phyloP scores from a whole-genome alignment of 2,888 invertebrate genomes.

The Acrobasis consociella region DNA sequence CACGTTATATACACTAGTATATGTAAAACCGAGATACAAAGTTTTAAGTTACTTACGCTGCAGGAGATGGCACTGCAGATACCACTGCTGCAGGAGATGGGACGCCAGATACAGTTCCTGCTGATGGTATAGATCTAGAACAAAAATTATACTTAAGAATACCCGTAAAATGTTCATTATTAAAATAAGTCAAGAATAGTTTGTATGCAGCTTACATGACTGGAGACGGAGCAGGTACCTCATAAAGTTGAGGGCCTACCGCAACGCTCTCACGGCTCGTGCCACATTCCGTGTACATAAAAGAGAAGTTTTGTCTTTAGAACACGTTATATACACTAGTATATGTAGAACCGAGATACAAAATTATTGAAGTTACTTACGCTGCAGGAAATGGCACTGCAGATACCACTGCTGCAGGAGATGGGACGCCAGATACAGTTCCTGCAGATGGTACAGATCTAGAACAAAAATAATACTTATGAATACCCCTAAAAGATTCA shows the following conservation, averaged over 20 bases:
- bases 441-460: background rate
- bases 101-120: background rate
- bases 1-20: background rate
- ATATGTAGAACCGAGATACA: background rate
- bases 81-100: background rate
- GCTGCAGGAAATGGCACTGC: conserved; percentile 4
- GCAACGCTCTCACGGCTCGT: background rate
- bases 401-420: no score
- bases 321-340: background rate
- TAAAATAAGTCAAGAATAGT: background rate
- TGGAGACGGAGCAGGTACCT: no score
- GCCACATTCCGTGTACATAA: background rate
- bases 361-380: conserved; percentile 2
- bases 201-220: no score
- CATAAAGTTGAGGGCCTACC: background rate
- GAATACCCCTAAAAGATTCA: background rate
- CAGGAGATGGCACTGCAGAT: background rate
- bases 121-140: background rate
- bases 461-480: background rate
- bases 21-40: background rate
- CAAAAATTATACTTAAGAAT: background rate
- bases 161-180: background rate
- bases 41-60: background rate
- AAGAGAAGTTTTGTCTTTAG: conserved; percentile 1
- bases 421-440: background rate